Base-by-base conservation (phyloP, 2,113 vertebrate genomes). In the Larimichthys polyactis region DNA sequence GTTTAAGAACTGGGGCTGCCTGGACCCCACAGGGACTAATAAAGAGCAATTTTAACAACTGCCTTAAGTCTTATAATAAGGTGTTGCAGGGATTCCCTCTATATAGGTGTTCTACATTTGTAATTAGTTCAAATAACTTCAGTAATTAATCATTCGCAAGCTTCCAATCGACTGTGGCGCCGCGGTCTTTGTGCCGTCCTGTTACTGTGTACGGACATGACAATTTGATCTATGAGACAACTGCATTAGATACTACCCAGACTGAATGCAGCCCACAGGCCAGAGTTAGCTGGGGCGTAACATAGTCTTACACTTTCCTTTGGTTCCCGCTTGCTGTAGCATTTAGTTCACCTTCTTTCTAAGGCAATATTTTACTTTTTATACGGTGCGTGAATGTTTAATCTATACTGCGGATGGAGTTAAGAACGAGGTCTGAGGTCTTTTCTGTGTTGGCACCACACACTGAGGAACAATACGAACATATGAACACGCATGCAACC, bases 21-120 rank as follows among this genome's bases (percentile, higher is more conserved):
- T 54, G 20, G 29, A 63, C 62, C 52, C 11, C 15, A 68, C 64
- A 20, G 44, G 67, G 77, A 83, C 81, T 73, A 65, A 75, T 73
- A 71, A 75, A 71, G 66, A 17, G 40, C 54, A 79, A 58, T 22
- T 81, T 82, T 70, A 59, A 84, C 65, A 70, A 73, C 74, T 58
- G 40, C 40, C 29, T 44, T 40, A 5, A 14, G 22, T 74, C 49
- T 57, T 22, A 12, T 69, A 54, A 52, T 54, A 59, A 54, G 24
- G 32, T 54, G 20, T 78, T 81, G 54, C 17, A 36, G 73, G 87
- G 73, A 77, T 85, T 88, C 67, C 63, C 73, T 57, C 51, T 43
- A 40, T 16, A 32, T 24, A 52, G 40, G 68, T 83, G 55, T 49
- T 71, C 52, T 76, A 58, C 32, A 83, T 72, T 52, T 60, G 5